Conservation (phyloP, 2,797 vertebrate species). For the Linurgus olivaceus region DNA sequence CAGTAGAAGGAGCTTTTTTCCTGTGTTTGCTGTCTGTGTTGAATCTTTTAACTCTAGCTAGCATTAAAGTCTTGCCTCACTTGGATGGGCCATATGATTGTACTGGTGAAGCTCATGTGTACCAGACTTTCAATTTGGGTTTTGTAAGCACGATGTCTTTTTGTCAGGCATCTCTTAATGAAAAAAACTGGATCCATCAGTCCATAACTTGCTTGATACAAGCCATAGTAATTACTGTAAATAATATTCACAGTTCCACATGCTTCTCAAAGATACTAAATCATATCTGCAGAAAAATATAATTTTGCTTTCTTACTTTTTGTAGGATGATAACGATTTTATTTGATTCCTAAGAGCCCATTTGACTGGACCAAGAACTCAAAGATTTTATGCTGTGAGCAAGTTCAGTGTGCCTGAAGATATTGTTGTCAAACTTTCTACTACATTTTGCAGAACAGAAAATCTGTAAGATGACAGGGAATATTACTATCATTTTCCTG, state of each 20-base stretch:
- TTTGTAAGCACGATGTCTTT: background rate
- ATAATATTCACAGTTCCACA: background rate
- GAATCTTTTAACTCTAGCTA: background rate
- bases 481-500: background rate
- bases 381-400: background rate
- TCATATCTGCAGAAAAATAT: background rate
- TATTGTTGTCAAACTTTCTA: background rate
- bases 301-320: background rate
- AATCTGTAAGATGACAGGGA: background rate
- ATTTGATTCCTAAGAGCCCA: background rate
- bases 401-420: background rate
- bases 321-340: background rate
- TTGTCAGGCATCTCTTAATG: background rate
- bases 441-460: background rate
- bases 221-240: background rate
- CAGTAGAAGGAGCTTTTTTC: background rate
- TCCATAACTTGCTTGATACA: background rate
- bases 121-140: background rate
- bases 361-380: background rate
- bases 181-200: background rate
- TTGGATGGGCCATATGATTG: background rate
- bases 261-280: background rate
- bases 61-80: background rate
- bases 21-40: background rate
- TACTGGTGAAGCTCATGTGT: background rate